Percentiles rank a stretch among this genome's conserved stretches.
Conservation (phyloP, 2,797 vertebrate genomes). For the Tokudaia muenninki region DNA sequence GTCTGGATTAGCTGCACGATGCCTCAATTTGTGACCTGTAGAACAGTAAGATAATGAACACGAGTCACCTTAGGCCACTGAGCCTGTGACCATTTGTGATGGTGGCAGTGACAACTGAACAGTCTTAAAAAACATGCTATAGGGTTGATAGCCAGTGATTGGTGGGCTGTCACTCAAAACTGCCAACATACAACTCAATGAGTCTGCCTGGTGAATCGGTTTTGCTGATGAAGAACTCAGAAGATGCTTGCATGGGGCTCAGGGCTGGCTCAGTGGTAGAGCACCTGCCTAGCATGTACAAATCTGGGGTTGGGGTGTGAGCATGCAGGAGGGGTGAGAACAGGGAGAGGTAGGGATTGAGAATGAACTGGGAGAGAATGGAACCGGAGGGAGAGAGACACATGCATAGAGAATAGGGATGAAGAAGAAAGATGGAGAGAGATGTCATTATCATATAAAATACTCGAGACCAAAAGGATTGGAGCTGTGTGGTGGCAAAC, state of each 20-base stretch:
- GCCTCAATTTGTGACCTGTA: background rate
- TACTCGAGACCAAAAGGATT: background rate
- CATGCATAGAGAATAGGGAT: background rate
- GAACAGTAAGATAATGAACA: background rate
- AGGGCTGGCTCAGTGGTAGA: background rate
- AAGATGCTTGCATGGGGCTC: no score
- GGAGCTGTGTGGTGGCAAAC: background rate
- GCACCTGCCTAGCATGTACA: no score
- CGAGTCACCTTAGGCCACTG: background rate
- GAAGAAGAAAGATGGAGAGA: background rate
- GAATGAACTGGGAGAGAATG: background rate
- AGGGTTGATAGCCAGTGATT: background rate
- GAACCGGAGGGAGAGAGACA: background rate
- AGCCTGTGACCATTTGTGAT: background rate
- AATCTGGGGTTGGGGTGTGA: background rate
- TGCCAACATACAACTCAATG: background rate
- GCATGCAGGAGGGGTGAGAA: no score
- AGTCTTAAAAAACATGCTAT: background rate
- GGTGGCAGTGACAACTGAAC: background rate
- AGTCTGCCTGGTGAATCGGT: background rate
- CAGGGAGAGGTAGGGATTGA: no score
- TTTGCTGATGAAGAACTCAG: background rate
- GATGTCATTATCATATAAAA: background rate
- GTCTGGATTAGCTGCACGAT: background rate
- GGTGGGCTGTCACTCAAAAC: no score